Evolutionary conservation across 2,888 invertebrate species (phyloP).

Genomic region (Eurois occulta): DNA sequence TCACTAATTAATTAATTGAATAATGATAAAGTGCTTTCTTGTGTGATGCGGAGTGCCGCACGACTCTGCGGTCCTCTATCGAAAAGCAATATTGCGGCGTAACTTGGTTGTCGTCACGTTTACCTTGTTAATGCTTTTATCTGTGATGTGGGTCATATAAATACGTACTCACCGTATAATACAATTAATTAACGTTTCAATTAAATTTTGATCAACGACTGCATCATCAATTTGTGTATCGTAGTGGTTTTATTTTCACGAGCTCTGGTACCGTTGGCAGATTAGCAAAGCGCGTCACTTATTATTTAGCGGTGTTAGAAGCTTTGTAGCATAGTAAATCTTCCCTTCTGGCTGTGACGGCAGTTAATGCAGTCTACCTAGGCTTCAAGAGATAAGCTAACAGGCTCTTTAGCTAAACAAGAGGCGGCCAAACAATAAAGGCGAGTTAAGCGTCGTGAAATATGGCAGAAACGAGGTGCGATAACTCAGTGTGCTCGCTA

Average conservation of each 20-base stretch:
- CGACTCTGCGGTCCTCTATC: conserved; percentile 69
- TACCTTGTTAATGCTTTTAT: conserved; percentile 77
- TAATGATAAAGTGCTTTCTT: conserved; percentile 86
- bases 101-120: conserved; percentile 80
- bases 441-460: conserved; percentile 88
- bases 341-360: conserved; percentile 79
- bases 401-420: conserved; percentile 88
- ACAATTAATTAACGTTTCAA: conserved; percentile 70
- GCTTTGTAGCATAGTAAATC: conserved; percentile 82
- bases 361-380: conserved; percentile 87
- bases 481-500: conserved; percentile 84
- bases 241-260: conserved; percentile 43
- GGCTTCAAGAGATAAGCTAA: conserved; percentile 87
- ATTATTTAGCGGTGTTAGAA: conserved; percentile 76
- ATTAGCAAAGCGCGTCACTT: conserved; percentile 62
- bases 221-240: conserved; percentile 50
- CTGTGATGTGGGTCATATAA: conserved; percentile 74
- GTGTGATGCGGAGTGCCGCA: conserved; percentile 73
- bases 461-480: conserved; percentile 87
- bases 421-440: conserved; percentile 88
- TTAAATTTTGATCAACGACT: conserved; percentile 47
- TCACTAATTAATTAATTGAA: conserved; percentile 89
- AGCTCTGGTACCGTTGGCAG: conserved; percentile 58
- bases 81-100: conserved; percentile 76
- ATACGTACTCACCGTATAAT: conserved; percentile 70